Evolutionary conservation across 2,113 vertebrate genomes (phyloP).

Genomic region (Dicentrarchus labrax): DNA sequence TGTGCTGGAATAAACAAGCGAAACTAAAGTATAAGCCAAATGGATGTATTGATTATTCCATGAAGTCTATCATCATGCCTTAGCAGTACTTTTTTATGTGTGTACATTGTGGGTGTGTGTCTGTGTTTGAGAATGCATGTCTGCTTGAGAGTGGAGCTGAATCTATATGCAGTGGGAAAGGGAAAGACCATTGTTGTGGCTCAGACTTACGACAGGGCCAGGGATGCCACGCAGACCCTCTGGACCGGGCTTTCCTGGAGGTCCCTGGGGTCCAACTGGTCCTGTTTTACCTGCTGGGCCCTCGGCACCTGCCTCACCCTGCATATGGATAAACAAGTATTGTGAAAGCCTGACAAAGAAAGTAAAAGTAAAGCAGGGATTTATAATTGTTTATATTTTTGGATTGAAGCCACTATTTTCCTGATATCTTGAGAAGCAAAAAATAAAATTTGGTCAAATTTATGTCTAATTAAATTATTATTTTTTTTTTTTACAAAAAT

Average conservation of each 20-base stretch:
- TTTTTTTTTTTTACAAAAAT: too few species aligned
- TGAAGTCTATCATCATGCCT: slow-evolving; percentile 73
- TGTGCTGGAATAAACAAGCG: slow-evolving; percentile 76
- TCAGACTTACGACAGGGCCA: slow-evolving; percentile 92
- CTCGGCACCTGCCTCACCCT: slow-evolving; percentile 95
- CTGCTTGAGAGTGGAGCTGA: not conserved
- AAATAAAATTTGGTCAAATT: too few species aligned
- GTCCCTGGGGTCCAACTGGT: slow-evolving; percentile 95
- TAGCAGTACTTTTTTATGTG: slow-evolving; percentile 24
- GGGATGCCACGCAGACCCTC: slow-evolving; percentile 97
- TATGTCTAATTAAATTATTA: too few species aligned
- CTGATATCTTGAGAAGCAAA: not conserved
- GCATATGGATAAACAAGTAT: slow-evolving; percentile 20
- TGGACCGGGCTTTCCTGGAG: slow-evolving; percentile 94
- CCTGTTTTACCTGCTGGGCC: slow-evolving; percentile 97
- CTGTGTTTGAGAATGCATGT: not conserved
- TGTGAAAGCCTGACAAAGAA: not conserved
- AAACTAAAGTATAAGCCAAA: slow-evolving; percentile 72
- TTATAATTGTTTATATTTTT: not conserved
- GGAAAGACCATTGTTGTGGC: not conserved
- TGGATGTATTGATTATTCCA: slow-evolving; percentile 76
- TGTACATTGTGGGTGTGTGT: slow-evolving; percentile 41
- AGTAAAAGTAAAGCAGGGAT: too few species aligned
- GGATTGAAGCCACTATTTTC: not conserved
- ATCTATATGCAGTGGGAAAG: not conserved